Evolutionary conservation across 92 coral and sea anemone species (phyloP).

Genomic region (Pocillopora meandrina): DNA sequence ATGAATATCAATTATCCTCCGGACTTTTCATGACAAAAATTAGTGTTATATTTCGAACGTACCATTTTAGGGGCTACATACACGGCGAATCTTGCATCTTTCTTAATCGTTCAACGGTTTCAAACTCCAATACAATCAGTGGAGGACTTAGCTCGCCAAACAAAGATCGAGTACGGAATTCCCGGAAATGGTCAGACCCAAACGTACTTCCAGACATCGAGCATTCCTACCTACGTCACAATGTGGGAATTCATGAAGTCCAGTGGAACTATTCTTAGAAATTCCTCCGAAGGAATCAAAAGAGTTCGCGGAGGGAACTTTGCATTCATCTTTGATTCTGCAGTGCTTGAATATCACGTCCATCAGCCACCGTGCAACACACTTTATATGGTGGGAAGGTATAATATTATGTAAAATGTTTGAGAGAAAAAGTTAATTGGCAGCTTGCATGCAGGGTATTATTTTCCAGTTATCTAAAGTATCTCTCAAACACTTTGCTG

Average conservation of each 20-base stretch:
- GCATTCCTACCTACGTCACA: slow-evolving; percentile 71
- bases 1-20: too few species aligned
- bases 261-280: slow-evolving; percentile 46
- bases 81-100: slow-evolving; percentile 83
- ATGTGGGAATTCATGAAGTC: slow-evolving; percentile 83
- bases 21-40: too few species aligned
- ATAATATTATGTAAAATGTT: neutral
- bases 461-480: too few species aligned
- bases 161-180: slow-evolving; percentile 67
- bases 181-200: slow-evolving; percentile 54
- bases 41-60: too few species aligned
- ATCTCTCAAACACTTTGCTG: too few species aligned
- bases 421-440: too few species aligned
- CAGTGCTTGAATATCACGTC: slow-evolving; percentile 55
- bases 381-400: slow-evolving; percentile 63
- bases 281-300: slow-evolving; percentile 51
- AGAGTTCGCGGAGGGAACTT: slow-evolving; percentile 51
- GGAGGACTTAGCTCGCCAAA: slow-evolving; percentile 70
- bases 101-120: slow-evolving; percentile 70
- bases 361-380: slow-evolving; percentile 74
- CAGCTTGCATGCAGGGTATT: too few species aligned
- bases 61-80: slow-evolving; percentile 66
- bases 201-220: slow-evolving; percentile 67
- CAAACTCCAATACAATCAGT: slow-evolving; percentile 63
- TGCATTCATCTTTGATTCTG: slow-evolving; percentile 73